Evolutionary conservation across 1,140 invertebrate genomes (phyloP), one percentile per base, ranked within the genome.

Genomic region (Arion vulgaris): DNA sequence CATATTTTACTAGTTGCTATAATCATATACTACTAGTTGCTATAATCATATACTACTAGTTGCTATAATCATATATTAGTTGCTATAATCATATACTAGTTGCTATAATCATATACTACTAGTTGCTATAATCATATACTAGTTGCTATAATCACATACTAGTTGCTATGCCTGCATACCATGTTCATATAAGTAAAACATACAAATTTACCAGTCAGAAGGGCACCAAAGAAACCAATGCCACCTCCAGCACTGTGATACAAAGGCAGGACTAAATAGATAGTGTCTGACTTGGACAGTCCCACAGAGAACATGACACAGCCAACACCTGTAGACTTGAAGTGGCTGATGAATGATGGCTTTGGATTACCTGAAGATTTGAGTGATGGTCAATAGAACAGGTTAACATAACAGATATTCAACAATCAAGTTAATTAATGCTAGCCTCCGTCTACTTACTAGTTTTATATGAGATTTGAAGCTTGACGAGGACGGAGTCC

Each of bases 231-330:
- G 0, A 90, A 71, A 69, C 87, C 88, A 4, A 91, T 57, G 28
- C 84, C 78, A 23, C 85, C 85, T 28, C 85, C 85, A 39, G 88
- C 84, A 80, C 86, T 88, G 79, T 91, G 90, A 79, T 90, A 91
- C 19, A 91, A 79, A 28, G 90, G 90, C 4, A 90, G 85, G 38
- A 80, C 81, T 15, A 85, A 87, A 71, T 91, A 91, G 2, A 91
- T 34, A 28, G 85, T 85, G 75, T 91, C 90, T 4, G 83, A 72
- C 13, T 83, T 69, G 7, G 32, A 73, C 26, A 87, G 66, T 0
- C 77, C 82, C 34, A 85, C 74, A 23, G 83, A 34, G n/a, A 49
- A 66, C 88, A 87, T 45, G 39, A 57, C 78, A 36, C 77, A 79
- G 0, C 86, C 85, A 13, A 90, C 73, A 26, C 62, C 76, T 34